Conservation (phyloP, 2,113 vertebrate genomes). For the Mixornis gularis region DNA sequence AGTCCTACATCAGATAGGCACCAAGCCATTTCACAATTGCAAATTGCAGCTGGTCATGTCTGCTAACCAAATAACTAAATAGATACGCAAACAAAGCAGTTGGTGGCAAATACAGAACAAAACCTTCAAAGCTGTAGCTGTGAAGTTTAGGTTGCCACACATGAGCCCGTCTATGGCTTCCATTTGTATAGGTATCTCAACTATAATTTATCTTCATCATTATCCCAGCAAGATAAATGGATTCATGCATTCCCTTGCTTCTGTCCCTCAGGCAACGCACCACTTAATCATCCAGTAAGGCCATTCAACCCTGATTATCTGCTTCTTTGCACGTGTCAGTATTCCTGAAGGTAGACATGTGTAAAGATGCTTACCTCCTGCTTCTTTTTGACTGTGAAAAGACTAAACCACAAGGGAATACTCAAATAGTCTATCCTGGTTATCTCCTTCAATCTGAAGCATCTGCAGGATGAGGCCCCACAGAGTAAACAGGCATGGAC, state of each 20-base stretch:
- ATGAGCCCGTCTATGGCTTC: not conserved
- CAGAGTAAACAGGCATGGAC: not conserved
- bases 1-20: not conserved
- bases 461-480: not conserved
- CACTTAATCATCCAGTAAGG: not conserved
- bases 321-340: not conserved
- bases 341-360: not conserved
- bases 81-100: not conserved
- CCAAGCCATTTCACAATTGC: not conserved
- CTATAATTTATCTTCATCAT: not conserved
- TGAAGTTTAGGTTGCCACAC: not conserved
- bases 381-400: not conserved
- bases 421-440: not conserved
- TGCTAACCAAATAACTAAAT: not conserved
- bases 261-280: not conserved
- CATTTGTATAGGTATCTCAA: not conserved
- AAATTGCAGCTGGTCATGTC: not conserved
- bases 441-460: not conserved
- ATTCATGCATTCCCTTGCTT: not conserved
- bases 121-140: not conserved
- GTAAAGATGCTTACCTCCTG: not conserved
- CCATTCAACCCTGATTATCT: not conserved
- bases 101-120: not conserved
- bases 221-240: not conserved
- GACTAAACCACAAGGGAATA: not conserved